Evolutionary conservation across 2,888 invertebrate genomes (phyloP).

Genomic region (Aspidapion aeneum): DNA sequence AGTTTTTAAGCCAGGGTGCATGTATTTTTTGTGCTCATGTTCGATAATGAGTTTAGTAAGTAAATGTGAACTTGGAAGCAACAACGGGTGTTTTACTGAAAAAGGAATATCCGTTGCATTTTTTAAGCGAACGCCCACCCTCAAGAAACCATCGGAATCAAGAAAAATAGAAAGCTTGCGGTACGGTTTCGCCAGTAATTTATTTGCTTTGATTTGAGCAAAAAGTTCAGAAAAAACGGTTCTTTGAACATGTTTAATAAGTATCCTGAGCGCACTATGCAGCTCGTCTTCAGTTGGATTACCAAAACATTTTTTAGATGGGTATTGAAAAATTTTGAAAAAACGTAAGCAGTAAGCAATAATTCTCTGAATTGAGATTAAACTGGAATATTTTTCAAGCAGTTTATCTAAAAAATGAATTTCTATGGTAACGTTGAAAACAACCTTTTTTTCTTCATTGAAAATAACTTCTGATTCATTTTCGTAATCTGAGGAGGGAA

Average conservation of each 20-base stretch:
- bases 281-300: not conserved
- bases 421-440: too few relatives aligned
- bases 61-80: not conserved
- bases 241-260: not conserved
- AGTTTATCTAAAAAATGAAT: too few relatives aligned
- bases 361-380: too few relatives aligned
- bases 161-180: conserved; percentile 2
- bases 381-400: too few relatives aligned
- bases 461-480: too few relatives aligned
- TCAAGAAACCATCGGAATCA: conserved; percentile 7
- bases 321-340: too few relatives aligned
- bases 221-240: not conserved
- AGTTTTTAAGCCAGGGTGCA: conserved; percentile 3
- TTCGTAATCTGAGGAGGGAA: too few relatives aligned
- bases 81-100: conserved; percentile 10
- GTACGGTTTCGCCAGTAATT: not conserved
- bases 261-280: not conserved
- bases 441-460: too few relatives aligned
- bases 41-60: not conserved
- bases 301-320: not conserved
- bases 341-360: too few relatives aligned
- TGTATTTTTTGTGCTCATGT: not conserved
- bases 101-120: not conserved
- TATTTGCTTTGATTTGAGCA: too few relatives aligned
- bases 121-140: conserved; percentile 1